Evolutionary conservation across 2,888 invertebrate species (phyloP), one percentile per base, ranked within the genome.

Genomic region (Drepanosiphum platanoidis): DNA sequence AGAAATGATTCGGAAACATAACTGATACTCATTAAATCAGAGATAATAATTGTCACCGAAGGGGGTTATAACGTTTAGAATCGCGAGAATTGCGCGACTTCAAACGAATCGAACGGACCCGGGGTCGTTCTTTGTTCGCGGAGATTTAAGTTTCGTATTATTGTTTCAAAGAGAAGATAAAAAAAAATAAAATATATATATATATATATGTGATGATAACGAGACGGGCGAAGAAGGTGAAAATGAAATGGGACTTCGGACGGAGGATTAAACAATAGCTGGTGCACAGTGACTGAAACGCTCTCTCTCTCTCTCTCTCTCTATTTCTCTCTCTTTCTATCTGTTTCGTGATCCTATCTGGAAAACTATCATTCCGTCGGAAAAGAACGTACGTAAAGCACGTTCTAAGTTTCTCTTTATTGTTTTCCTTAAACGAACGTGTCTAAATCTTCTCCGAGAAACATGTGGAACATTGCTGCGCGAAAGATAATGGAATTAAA

Each of bases 341-440:
- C 42, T 61, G 9, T 80, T 30, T 58, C 70, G 36, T 70, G 81
- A 81, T 81, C 71, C 81, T 71, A 81, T 81, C 81, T 71, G n/a
- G 71, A n/a, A 61, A 81, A 81, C 81, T 71, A 81, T 81, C 81
- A 58, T 71, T 81, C 30, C 7, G 30, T 71, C 9, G 58, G 58
- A 66, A 18, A 68, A 71, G n/a, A 71, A 71, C 8, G 71, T 71
- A 71, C 81, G 81, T 71, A 30, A 39, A 71, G 81, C 81, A 81
- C 81, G 81, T 71, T 71, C 81, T 61, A 58, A 71, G 58, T 81
- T 81, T 81, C 71, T 61, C 71, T 81, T 71, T 81, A 81, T 81
- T 81, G 81, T 71, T 81, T 81, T 81, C 71, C 30, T 61, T 81
- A 81, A 81, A 81, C 71, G 71, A 81, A 81, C 81, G 81, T 81